Percentiles rank a stretch among this genome's conserved stretches.
Evolutionary conservation across 2,113 vertebrate genomes (phyloP).

Genomic region (Macrotis lagotis): DNA sequence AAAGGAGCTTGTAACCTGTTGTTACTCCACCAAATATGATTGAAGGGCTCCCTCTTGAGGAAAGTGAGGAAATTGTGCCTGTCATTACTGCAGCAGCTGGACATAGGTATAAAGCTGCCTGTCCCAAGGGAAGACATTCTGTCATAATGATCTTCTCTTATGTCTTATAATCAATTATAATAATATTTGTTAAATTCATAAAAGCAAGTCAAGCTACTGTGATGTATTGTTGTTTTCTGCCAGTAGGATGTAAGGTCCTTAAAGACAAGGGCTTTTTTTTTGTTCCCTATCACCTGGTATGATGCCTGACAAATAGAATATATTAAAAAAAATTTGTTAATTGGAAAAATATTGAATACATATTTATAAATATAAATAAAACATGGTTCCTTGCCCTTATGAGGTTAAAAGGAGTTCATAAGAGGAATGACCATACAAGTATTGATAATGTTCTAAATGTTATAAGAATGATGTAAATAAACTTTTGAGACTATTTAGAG

Average conservation of each 20-base stretch:
- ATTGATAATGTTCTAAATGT: not conserved
- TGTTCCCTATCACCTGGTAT: not conserved
- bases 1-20: not conserved
- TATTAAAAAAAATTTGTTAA: not conserved
- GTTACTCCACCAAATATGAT: not conserved
- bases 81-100: not conserved
- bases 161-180: not conserved
- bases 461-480: not conserved
- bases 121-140: not conserved
- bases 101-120: not conserved
- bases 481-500: not conserved
- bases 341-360: not conserved
- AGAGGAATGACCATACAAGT: not conserved
- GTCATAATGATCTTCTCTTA: not conserved
- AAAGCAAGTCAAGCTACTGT: not conserved
- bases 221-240: not conserved
- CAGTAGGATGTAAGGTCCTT: not conserved
- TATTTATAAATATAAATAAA: not conserved
- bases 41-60: conserved; percentile 1
- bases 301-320: not conserved
- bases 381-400: not conserved
- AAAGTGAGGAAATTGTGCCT: not conserved
- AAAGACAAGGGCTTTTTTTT: not conserved
- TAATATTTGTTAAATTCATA: not conserved
- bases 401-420: not conserved